These are phyloP conservation scores for Theocolax elegans DNA, from an alignment of 1,140 invertebrate species.

Conservation along the genomic window DNA sequence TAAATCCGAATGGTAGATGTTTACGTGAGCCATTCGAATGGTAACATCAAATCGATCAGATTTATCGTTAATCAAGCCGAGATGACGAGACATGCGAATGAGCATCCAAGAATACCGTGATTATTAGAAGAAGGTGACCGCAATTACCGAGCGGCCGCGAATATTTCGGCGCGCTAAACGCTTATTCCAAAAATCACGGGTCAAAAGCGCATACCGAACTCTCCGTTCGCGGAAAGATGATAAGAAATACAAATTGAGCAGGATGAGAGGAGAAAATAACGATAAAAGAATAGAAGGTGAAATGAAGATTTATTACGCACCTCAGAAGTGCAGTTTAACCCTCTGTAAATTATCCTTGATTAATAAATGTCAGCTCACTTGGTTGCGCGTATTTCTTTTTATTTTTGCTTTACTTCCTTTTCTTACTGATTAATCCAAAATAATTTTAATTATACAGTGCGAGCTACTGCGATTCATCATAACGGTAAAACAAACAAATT, in stretches of 20 bases:
- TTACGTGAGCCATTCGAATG: too few species aligned
- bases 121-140: constrained; percentile 15
- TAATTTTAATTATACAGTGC: too few species aligned
- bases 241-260: constrained; percentile 20
- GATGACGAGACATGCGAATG: too few species aligned
- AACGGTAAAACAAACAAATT: too few species aligned
- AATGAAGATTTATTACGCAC: constrained; percentile 19
- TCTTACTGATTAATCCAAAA: too few species aligned
- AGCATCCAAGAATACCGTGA: too few species aligned
- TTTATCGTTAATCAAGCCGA: too few species aligned
- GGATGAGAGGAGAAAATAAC: background rate
- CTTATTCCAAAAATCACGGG: too few species aligned
- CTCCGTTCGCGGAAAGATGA: background rate
- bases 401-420: background rate
- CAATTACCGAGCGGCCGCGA: background rate
- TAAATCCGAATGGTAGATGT: too few species aligned
- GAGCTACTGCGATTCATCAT: too few species aligned
- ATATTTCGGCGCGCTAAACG: too few species aligned
- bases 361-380: background rate
- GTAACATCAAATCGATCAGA: too few species aligned
- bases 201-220: background rate
- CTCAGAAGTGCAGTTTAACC: background rate
- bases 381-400: background rate
- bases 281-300: background rate
- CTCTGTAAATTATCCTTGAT: constrained; percentile 9